These are phyloP conservation scores for Microplitis mediator DNA, from an alignment of 1,140 invertebrate genomes.

Conservation along the genomic window DNA sequence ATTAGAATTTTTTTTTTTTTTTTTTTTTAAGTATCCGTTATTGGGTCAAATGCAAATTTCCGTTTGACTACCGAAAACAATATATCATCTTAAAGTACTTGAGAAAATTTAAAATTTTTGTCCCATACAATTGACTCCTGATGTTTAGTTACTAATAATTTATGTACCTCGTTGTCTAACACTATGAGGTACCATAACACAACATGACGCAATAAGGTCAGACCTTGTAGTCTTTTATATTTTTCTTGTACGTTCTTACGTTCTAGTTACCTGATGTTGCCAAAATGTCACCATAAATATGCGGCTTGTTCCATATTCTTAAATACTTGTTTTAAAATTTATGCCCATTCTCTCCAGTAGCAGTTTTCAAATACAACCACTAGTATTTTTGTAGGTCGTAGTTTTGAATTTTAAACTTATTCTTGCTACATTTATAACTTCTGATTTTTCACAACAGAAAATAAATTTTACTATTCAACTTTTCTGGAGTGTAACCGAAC, in stretches of 20 bases:
- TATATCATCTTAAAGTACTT: too few relatives aligned
- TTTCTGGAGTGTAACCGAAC: too few relatives aligned
- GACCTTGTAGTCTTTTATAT: slow-evolving; percentile 37
- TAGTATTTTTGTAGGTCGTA: background rate
- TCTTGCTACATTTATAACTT: too few relatives aligned
- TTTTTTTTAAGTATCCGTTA: too few relatives aligned
- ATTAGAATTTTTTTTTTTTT: background rate
- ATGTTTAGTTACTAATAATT: slow-evolving; percentile 42
- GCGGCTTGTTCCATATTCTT: slow-evolving; percentile 3
- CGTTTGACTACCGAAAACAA: too few relatives aligned
- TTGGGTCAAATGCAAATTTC: too few relatives aligned
- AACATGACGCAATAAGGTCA: slow-evolving; percentile 54
- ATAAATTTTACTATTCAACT: too few relatives aligned
- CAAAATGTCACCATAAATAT: background rate
- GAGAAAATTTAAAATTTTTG: background rate
- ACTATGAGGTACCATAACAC: slow-evolving; percentile 39
- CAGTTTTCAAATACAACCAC: background rate
- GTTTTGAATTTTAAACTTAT: too few relatives aligned
- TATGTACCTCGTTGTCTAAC: slow-evolving; percentile 48
- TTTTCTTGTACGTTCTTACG: background rate
- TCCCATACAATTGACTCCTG: background rate
- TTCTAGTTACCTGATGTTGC: background rate
- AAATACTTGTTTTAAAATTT: background rate
- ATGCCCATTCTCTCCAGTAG: background rate
- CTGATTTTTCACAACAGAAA: too few relatives aligned